Conservation (phyloP, 1,140 invertebrate genomes). For the Homalodisca vitripennis region DNA sequence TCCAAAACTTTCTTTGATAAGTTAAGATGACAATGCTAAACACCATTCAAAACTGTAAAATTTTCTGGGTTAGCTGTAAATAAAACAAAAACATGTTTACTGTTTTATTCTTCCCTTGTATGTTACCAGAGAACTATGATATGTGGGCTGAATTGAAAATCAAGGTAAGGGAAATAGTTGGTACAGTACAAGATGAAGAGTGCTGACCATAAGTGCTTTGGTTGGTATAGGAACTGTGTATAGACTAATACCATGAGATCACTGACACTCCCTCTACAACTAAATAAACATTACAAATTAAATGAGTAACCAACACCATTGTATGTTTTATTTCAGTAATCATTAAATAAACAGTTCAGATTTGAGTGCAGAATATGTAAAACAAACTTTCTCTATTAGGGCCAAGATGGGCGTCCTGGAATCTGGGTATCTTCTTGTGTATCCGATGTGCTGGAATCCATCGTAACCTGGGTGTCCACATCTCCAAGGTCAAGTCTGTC, state of each 20-base stretch:
- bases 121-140: no score
- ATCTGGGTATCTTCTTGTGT: slow-evolving; percentile 96
- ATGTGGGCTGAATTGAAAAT: no score
- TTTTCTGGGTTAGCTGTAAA: no score
- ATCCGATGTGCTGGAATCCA: slow-evolving; percentile 98
- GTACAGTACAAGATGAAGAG: no score
- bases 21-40: no score
- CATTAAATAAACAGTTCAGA: neutral
- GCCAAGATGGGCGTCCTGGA: slow-evolving; percentile 99
- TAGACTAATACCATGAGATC: neutral
- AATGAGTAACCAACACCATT: neutral
- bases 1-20: no score
- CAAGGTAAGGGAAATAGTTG: no score
- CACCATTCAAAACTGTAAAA: no score
- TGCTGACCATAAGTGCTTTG: no score
- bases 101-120: no score
- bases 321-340: neutral
- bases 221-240: neutral
- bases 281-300: neutral
- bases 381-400: slow-evolving; percentile 56
- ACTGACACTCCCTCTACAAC: neutral
- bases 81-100: no score
- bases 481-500: slow-evolving; percentile 97
- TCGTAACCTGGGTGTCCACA: slow-evolving; percentile 95
- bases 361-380: neutral